phyloP scores from a whole-genome alignment of 2,113 vertebrate species.

The Seriola rivoliana region DNA sequence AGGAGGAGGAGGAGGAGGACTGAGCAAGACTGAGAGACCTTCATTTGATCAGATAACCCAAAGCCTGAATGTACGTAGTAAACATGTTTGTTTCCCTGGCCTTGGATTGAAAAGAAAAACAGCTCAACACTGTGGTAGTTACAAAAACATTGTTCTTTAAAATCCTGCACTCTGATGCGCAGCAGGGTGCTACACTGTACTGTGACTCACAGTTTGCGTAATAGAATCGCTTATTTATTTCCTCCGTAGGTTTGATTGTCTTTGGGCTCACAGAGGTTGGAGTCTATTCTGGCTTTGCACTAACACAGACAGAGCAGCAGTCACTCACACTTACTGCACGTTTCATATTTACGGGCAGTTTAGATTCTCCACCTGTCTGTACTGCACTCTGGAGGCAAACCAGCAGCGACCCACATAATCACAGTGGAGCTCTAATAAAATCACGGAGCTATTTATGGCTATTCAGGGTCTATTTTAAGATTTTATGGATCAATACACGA shows the following conservation, averaged over 20 bases:
- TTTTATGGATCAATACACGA: slow-evolving; percentile 22
- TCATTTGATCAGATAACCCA: slow-evolving; percentile 57
- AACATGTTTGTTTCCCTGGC: slow-evolving; percentile 57
- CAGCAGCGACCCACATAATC: slow-evolving; percentile 15
- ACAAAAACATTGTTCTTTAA: slow-evolving; percentile 46
- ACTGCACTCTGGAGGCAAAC: slow-evolving; percentile 24
- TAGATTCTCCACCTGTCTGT: slow-evolving; percentile 23
- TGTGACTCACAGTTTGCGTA: slow-evolving; percentile 38
- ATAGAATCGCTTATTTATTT: slow-evolving; percentile 40
- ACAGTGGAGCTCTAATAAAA: slow-evolving; percentile 23
- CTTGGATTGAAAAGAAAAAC: slow-evolving; percentile 4
- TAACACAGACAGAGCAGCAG: slow-evolving; percentile 38
- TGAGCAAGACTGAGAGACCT: slow-evolving; percentile 37
- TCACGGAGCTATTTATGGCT: slow-evolving; percentile 4
- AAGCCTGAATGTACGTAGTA: slow-evolving; percentile 33
- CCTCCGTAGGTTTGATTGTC: slow-evolving; percentile 23
- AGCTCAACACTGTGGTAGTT: neutral
- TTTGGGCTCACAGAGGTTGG: slow-evolving; percentile 28
- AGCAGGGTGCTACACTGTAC: slow-evolving; percentile 1
- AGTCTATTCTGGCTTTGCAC: slow-evolving; percentile 19
- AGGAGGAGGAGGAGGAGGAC: slow-evolving; percentile 21
- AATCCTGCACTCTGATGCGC: slow-evolving; percentile 4
- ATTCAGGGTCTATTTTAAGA: slow-evolving; percentile 34
- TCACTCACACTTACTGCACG: slow-evolving; percentile 9
- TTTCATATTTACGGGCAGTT: slow-evolving; percentile 40